phyloP scores from a whole-genome alignment of 1,140 invertebrate genomes.

The Gonatopus flavifemur region DNA sequence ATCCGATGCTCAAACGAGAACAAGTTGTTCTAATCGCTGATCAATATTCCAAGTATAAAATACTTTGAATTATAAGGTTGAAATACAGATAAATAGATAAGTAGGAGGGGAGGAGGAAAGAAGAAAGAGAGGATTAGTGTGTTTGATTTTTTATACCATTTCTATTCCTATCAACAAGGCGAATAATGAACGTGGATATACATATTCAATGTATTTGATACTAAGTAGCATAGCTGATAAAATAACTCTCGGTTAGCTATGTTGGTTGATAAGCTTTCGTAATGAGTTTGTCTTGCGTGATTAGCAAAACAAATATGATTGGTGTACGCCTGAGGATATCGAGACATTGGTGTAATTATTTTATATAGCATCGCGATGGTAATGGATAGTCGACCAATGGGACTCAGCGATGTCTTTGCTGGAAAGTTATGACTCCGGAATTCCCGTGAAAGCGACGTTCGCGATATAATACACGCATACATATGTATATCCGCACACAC shows the following conservation, averaged over 20 bases:
- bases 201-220: background rate
- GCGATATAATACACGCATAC: background rate
- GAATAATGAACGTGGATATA: no score
- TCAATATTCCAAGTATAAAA: no score
- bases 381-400: conserved; percentile 9
- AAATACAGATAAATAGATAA: no score
- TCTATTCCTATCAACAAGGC: no score
- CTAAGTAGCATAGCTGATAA: background rate
- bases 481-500: no score
- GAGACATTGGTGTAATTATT: conserved; percentile 3
- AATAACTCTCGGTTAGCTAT: conserved; percentile 2
- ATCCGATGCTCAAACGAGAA: no score
- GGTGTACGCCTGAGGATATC: conserved; percentile 19
- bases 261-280: background rate
- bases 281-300: background rate
- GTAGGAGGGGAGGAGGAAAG: no score
- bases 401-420: background rate
- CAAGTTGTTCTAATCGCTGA: no score
- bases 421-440: conserved; percentile 11
- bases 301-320: conserved; percentile 16
- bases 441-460: conserved; percentile 11
- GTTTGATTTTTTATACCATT: no score
- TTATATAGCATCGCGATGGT: background rate
- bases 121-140: no score
- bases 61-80: no score